Conservation (phyloP, 2,113 vertebrate genomes). For the Poecile atricapillus region DNA sequence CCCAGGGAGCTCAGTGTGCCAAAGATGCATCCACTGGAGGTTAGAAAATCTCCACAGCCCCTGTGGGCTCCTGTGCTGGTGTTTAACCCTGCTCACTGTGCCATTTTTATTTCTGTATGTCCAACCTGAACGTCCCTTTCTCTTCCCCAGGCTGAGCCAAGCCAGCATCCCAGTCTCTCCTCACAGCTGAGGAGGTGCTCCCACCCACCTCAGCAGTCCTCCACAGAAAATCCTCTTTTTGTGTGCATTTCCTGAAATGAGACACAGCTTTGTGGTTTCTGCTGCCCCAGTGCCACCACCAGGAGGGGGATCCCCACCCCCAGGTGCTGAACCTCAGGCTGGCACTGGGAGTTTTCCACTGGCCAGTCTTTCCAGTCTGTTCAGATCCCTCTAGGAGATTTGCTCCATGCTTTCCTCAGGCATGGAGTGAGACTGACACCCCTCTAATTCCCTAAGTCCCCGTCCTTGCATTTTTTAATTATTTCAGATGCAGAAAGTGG, state of each 20-base stretch:
- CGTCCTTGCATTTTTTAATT: neutral
- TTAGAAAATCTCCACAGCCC: neutral
- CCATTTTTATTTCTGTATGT: neutral
- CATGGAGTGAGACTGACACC: neutral
- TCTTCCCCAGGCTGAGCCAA: neutral
- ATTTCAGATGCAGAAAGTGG: neutral
- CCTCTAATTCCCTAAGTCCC: neutral
- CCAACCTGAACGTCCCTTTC: neutral
- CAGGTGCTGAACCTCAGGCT: neutral
- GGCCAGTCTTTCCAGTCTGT: neutral
- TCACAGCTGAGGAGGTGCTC: neutral
- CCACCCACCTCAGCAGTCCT: neutral
- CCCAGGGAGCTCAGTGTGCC: neutral
- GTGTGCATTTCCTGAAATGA: rapidly evolving
- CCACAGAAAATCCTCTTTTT: neutral
- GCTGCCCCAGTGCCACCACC: neutral
- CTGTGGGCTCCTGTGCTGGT: neutral
- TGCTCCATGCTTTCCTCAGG: neutral
- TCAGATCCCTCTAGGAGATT: neutral
- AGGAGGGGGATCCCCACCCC: neutral
- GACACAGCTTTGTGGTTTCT: neutral
- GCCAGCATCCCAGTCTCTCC: neutral
- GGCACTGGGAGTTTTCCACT: neutral
- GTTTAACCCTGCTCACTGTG: neutral
- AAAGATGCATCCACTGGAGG: rapidly evolving